Base-by-base conservation (phyloP, 2,888 invertebrate genomes). In the Spodoptera littoralis region DNA sequence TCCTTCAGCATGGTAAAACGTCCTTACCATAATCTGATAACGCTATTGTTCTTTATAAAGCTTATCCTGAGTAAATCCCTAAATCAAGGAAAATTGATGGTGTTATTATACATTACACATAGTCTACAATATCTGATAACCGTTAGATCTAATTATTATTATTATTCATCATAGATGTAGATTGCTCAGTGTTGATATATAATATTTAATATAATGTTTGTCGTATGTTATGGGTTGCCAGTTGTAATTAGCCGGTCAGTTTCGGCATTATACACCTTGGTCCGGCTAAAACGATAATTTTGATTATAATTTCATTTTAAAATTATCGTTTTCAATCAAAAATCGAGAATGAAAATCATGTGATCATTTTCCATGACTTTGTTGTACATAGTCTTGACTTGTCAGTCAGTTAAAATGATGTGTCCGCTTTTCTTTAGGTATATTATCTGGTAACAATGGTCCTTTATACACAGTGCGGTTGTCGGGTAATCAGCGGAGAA, bases 201-300 rank as follows among this genome's bases (percentile, higher is more conserved):
- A 55, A 47, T 60, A 52, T 48, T 55, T 22, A 50, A 13, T 36
- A 22, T 57, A 73, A 44, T 49, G 41, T 68, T 46, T 68, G 27
- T 55, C 11, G 46, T 53, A 43, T 30, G 47, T 55, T 45, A 43
- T 45, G 13, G 49, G 58, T 75, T 70, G 71, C 56, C 59, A 54
- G 76, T 70, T 8, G 46, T 44, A 44, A 43, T 56, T 70, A 60
- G 59, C 53, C 49, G 71, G 76, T 12, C 59, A 57, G 13, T 56
- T 65, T 65, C 44, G 52, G 71, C 64, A 43, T 48, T 70, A 44
- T 70, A 70, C 52, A 59, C 54, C 54, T 42, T 56, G 53, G 47
- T 56, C 64, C 44, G 52, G 44, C 52, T 56, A 48, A 67, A 68
- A 43, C 24, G 8, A 41, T 47, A 55, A n/a, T 11, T 24, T 11